phyloP scores from a whole-genome alignment of 2,888 invertebrate genomes.

The Steromphala cineraria region DNA sequence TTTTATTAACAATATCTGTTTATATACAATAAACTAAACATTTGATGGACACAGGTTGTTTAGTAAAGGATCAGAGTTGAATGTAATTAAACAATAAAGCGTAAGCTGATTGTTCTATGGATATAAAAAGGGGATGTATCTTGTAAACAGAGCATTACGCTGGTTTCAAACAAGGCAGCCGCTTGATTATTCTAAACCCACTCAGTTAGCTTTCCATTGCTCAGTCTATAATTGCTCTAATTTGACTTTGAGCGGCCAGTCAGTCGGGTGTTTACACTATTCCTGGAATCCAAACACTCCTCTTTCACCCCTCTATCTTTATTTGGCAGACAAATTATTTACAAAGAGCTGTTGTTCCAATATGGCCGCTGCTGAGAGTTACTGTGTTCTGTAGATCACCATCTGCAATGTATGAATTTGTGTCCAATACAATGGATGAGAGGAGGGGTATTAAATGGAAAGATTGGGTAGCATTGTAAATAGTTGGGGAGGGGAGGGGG shows the following conservation, averaged over 20 bases:
- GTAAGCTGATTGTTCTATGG: background rate
- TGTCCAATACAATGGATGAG: background rate
- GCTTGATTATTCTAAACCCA: background rate
- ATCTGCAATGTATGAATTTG: conserved; percentile 13
- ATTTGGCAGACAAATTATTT: conserved; percentile 19
- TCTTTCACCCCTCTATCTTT: background rate
- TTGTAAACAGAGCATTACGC: background rate
- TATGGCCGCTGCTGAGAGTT: conserved; percentile 22
- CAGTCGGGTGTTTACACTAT: background rate
- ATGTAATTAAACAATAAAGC: too few species aligned
- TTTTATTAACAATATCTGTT: too few species aligned
- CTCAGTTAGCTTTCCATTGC: background rate
- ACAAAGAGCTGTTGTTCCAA: conserved; percentile 20
- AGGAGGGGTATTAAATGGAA: background rate
- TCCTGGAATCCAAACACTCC: conserved; percentile 11
- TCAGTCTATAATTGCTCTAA: conserved; percentile 3
- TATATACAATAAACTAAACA: too few species aligned
- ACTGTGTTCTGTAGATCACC: conserved; percentile 15
- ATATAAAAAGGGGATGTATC: background rate
- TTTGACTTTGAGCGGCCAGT: conserved; percentile 1
- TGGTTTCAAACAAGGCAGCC: background rate
- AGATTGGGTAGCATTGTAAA: background rate
- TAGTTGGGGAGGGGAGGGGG: background rate
- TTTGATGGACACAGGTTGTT: too few species aligned
- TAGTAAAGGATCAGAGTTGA: too few species aligned